Evolutionary conservation across 1,140 invertebrate genomes (phyloP).

Genomic region (Neoseiulus cucumeris): DNA sequence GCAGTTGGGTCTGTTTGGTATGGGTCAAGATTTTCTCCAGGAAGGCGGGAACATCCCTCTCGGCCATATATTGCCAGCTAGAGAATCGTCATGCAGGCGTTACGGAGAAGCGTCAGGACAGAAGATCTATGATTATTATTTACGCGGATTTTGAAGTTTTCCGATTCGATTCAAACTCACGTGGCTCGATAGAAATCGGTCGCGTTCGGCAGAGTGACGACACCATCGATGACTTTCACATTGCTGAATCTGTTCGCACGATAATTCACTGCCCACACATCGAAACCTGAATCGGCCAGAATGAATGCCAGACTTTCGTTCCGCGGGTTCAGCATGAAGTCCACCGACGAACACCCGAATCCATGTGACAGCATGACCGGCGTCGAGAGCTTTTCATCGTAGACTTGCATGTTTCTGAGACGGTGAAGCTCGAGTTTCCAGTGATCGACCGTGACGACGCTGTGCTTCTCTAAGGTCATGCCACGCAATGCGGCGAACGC

Average conservation of each 20-base stretch:
- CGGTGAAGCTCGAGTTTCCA: neutral
- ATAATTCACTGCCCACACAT: neutral
- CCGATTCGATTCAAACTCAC: neutral
- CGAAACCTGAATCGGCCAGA: neutral
- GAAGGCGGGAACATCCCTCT: neutral
- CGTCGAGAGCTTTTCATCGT: neutral
- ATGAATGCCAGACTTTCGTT: neutral
- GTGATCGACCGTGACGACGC: neutral
- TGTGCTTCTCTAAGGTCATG: neutral
- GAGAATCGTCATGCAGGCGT: too few species aligned
- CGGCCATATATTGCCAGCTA: neutral
- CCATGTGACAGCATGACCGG: neutral
- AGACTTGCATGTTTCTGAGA: neutral
- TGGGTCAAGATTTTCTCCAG: neutral
- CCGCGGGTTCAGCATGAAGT: neutral
- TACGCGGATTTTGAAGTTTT: too few species aligned
- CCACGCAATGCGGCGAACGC: neutral
- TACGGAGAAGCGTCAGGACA: too few species aligned
- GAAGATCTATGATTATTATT: too few species aligned
- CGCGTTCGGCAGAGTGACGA: neutral
- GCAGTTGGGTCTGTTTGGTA: neutral
- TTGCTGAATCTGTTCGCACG: constrained; percentile 6
- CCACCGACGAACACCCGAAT: neutral
- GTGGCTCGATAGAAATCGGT: neutral
- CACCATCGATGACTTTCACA: neutral